phyloP scores from a whole-genome alignment of 2,113 vertebrate genomes.

The Vidua chalybeata region DNA sequence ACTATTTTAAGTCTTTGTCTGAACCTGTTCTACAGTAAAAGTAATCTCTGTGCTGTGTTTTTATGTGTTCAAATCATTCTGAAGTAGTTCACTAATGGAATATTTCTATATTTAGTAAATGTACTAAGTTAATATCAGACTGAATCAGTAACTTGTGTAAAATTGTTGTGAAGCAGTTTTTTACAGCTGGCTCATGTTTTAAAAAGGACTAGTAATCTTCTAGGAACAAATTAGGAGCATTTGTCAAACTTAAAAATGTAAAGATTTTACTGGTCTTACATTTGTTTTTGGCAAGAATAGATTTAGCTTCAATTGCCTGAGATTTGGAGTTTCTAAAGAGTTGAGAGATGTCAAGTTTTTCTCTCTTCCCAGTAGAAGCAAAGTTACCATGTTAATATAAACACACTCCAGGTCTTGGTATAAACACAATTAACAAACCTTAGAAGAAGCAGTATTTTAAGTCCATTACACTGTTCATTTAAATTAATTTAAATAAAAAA shows the following conservation, averaged over 20 bases:
- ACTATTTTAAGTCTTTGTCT: neutral
- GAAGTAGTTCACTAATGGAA: neutral
- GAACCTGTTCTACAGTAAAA: neutral
- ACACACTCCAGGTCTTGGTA: neutral
- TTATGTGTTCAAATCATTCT: neutral
- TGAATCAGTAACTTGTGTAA: neutral
- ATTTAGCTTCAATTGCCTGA: neutral
- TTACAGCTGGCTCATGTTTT: neutral
- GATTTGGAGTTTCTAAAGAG: neutral
- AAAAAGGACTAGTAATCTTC: neutral
- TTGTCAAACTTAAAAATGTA: neutral
- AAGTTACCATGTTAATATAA: neutral
- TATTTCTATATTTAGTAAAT: neutral
- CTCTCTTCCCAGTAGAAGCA: neutral
- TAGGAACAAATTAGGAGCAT: neutral
- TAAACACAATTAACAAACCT: neutral
- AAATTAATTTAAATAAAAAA: neutral
- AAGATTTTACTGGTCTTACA: neutral
- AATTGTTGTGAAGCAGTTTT: neutral
- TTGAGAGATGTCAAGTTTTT: neutral
- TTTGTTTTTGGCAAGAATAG: neutral
- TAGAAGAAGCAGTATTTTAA: neutral
- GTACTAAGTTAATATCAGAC: neutral
- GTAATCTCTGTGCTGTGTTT: neutral
- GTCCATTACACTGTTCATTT: neutral